Evolutionary conservation across 2,797 vertebrate genomes (phyloP).

Genomic region (Sebastiscus tertius): DNA sequence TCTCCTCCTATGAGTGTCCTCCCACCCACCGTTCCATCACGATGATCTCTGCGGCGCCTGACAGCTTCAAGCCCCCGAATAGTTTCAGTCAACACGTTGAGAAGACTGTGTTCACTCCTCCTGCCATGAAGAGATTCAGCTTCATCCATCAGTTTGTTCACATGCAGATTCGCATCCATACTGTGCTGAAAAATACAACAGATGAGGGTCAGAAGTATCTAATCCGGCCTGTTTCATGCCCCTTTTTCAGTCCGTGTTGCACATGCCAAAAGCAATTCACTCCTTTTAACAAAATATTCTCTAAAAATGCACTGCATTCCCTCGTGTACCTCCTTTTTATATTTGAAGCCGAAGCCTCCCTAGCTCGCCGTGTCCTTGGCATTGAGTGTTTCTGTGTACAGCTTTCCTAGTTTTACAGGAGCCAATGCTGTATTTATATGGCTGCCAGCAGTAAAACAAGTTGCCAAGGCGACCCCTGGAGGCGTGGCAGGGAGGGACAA

Average conservation of each 20-base stretch:
- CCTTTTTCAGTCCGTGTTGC: neutral
- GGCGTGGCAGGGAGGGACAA: constrained; percentile 69
- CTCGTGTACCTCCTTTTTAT: constrained; percentile 4
- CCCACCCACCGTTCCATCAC: neutral
- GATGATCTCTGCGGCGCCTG: constrained; percentile 7
- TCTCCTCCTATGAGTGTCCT: neutral
- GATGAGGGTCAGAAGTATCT: neutral
- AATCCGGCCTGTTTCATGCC: neutral
- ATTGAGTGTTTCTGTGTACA: constrained; percentile 32
- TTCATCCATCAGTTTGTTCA: constrained; percentile 43
- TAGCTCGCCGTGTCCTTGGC: constrained; percentile 43
- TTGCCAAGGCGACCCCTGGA: constrained; percentile 77
- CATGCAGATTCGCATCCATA: constrained; percentile 20
- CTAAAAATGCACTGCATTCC: neutral
- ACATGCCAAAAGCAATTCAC: neutral
- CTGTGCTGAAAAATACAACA: constrained; percentile 16
- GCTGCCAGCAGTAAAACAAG: constrained; percentile 76
- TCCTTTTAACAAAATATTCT: neutral
- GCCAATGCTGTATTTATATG: constrained; percentile 60
- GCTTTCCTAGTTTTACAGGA: constrained; percentile 58
- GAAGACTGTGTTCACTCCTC: constrained; percentile 44
- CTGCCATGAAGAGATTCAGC: neutral
- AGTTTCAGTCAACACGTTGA: constrained; percentile 38
- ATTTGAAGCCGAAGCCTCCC: constrained; percentile 14
- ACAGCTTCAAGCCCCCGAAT: constrained; percentile 39